Base-by-base conservation (phyloP, 2,113 vertebrate genomes). In the Amblyopsis rosae region DNA sequence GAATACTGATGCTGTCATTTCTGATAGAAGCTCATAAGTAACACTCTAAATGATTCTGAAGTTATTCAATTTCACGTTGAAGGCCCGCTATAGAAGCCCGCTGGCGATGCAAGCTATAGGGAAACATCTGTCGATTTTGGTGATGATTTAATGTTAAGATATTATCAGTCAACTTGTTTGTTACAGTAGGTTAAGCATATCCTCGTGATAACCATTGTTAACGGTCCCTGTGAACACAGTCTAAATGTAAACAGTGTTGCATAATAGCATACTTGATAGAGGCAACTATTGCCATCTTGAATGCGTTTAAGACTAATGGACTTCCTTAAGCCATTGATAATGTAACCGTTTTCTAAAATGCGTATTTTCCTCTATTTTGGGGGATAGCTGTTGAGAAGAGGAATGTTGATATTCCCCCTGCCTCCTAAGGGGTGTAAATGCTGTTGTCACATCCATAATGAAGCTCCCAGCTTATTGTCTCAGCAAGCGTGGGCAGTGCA, bases 381-480 rank as follows among this genome's bases (percentile, higher is more conserved):
- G 65, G 15, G 15, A 26, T 3, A 46, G 65, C 41, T 9, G 1
- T 26, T 26, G 26, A 26, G 26, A 15, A n/a, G 53, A 67, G 68
- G 61, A 73, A 58, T 67, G 73, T 68, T 19, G 51, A 59, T 74
- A 41, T 73, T 79, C 62, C 70, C 73, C 19, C 72, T 65, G 69
- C 58, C 71, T 82, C 56, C 33, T 58, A 59, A 10, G 53, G 41
- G 64, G 26, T 64, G 65, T 83, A 75, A 84, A 75, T 58, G 56
- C 70, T 55, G 62, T 79, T 79, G 72, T 82, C 84, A 83, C 75
- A 85, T 64, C 70, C 76, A 73, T 83, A 82, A 79, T 63, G 60
- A 85, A 83, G 73, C 84, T 76, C 77, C 67, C 55, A 62, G 75
- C 64, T 86, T 82, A 80, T 90, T 89, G 84, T 90, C 84, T 81